phyloP scores from a whole-genome alignment of 2,888 invertebrate genomes.

The Drosophila setosimentum region DNA sequence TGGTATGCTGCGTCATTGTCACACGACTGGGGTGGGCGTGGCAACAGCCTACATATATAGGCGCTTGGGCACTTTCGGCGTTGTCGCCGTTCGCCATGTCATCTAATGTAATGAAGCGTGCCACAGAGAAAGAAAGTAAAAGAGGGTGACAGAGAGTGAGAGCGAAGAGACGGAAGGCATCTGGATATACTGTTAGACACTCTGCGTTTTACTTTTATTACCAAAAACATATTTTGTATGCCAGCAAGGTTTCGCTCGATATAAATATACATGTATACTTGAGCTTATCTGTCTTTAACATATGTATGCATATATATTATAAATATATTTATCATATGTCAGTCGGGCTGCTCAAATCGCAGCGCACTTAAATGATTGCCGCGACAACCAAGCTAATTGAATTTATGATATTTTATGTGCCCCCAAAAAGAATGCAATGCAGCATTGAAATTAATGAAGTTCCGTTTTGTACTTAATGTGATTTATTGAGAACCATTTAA shows the following conservation, averaged over 20 bases:
- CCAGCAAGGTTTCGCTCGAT: conserved; percentile 33
- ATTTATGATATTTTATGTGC: conserved; percentile 30
- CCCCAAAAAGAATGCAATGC: conserved; percentile 20
- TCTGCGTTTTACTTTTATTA: conserved; percentile 57
- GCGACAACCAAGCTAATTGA: conserved; percentile 41
- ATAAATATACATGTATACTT: conserved; percentile 5
- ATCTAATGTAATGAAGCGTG: conserved; percentile 77
- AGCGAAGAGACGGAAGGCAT: conserved; percentile 1
- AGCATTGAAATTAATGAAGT: conserved; percentile 1
- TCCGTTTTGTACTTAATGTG: background rate
- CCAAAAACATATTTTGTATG: conserved; percentile 58
- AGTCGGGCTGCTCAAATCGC: conserved; percentile 56
- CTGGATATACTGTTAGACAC: conserved; percentile 24
- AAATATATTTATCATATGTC: conserved; percentile 49
- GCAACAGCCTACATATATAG: conserved; percentile 27
- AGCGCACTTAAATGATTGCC: conserved; percentile 71
- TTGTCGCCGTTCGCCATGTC: conserved; percentile 66
- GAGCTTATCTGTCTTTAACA: conserved; percentile 34
- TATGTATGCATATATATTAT: conserved; percentile 20
- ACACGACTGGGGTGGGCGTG: conserved; percentile 54
- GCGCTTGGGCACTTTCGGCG: conserved; percentile 25
- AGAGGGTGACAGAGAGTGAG: background rate
- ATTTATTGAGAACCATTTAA: conserved; percentile 12
- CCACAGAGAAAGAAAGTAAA: conserved; percentile 13
- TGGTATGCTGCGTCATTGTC: conserved; percentile 76